Conservation (phyloP, 1,140 invertebrate genomes). For the Ptiloglossa arizonensis region DNA sequence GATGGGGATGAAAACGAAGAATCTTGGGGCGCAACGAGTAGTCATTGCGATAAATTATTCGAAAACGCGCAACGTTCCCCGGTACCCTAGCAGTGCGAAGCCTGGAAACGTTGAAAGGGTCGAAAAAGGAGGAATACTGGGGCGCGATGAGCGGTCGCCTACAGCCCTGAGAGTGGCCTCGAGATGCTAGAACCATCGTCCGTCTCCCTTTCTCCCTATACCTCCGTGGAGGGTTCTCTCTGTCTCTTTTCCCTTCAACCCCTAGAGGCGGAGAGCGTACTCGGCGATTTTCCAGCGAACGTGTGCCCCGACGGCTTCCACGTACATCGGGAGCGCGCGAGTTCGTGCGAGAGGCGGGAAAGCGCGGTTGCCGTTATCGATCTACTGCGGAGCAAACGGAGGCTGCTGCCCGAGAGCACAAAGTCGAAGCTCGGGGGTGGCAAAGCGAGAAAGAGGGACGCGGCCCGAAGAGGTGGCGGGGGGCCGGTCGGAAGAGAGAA, state of each 20-base stretch:
- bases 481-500: too few species aligned
- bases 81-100: too few species aligned
- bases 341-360: constrained; percentile 53
- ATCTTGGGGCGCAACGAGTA: too few species aligned
- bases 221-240: background rate
- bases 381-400: constrained; percentile 73
- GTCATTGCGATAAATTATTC: too few species aligned
- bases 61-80: too few species aligned
- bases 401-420: constrained; percentile 56
- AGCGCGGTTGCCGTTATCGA: constrained; percentile 73
- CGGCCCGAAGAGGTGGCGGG: constrained; percentile 19
- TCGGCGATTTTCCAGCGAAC: constrained; percentile 67
- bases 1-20: too few species aligned
- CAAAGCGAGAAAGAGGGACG: constrained; percentile 59
- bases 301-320: constrained; percentile 64
- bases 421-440: constrained; percentile 59
- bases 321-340: constrained; percentile 59
- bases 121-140: background rate
- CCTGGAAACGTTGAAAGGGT: too few species aligned
- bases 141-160: constrained; percentile 11
- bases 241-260: constrained; percentile 53
- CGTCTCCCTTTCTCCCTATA: constrained; percentile 8
- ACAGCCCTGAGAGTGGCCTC: constrained; percentile 61
- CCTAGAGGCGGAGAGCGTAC: constrained; percentile 47
- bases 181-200: constrained; percentile 37